A percentile compares a stretch with the other conserved stretches of the same genome.
phyloP scores from a whole-genome alignment of 2,797 vertebrate genomes.

The Acanthis flammea region DNA sequence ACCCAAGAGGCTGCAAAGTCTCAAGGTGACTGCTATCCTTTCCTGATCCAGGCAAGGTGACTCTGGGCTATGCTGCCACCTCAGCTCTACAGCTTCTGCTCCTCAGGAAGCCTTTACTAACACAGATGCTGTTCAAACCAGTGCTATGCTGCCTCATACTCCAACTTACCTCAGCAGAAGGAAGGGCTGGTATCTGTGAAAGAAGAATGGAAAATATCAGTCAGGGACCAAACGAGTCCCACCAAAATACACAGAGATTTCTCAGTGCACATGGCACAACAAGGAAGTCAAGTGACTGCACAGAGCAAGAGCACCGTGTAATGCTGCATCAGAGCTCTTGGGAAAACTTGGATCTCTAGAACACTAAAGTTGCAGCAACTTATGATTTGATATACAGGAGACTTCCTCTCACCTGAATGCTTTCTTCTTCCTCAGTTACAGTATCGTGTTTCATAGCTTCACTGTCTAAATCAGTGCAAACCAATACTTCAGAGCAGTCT shows the following conservation, averaged over 20 bases:
- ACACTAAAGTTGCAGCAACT: neutral
- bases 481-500: constrained; percentile 72
- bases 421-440: constrained; percentile 74
- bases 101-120: neutral
- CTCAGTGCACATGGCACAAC: accelerated
- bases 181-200: constrained; percentile 34
- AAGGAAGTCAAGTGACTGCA: neutral
- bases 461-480: constrained; percentile 69
- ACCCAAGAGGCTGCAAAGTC: neutral
- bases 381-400: neutral
- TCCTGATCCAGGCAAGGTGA: neutral
- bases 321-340: neutral
- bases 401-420: constrained; percentile 70
- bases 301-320: neutral
- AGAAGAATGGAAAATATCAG: neutral
- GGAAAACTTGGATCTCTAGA: neutral
- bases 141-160: neutral
- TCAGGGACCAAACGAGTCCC: neutral
- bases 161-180: constrained; percentile 40
- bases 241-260: neutral
- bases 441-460: constrained; percentile 70
- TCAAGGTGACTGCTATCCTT: neutral
- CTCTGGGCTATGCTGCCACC: neutral
- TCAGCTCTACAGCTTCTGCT: neutral
- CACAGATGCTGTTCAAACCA: neutral